Base-by-base conservation (phyloP, 2,797 vertebrate genomes). In the Aulostomus chinensis region DNA sequence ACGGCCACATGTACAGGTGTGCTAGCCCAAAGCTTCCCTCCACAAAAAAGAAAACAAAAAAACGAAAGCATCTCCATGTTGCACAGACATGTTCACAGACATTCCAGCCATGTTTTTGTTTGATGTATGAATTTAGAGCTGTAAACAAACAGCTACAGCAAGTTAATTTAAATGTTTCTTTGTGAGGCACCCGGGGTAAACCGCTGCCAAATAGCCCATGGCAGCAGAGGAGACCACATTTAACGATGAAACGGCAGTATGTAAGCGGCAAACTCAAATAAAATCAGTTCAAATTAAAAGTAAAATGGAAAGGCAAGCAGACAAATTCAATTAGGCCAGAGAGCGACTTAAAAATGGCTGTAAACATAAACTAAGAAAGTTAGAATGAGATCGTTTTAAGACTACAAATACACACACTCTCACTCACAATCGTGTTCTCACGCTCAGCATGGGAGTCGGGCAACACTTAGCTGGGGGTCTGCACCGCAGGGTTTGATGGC, bases 51-150 rank as follows among this genome's bases (percentile, higher is more conserved):
- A 49, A 61, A 43, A 58, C 21, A 32, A 72, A 30, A 42, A 55
- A 58, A 56, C 50, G 52, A 68, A 25, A 47, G 64, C 52, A 51
- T 70, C 77, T 84, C 71, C 51, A 2, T 10, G 56, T 73, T 66
- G 83, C 69, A 61, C 75, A 65, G 81, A 86, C 76, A 76, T 17
- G 77, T 85, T 87, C 84, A 86, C 78, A 88, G 65, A 61, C 75
- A 84, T 89, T 86, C 79, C 79, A 62, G 67, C 66, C 18, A 74
- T 72, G 69, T 68, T 78, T 78, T 61, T 53, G 68, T 64, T 83
- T 62, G 56, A 70, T 71, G 66, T 72, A 74, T 60, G 72, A 40
- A 83, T 74, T 73, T 69, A 66, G 46, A 53, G 55, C 3, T 5
- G 74, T 66, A 79, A 88, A 84, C 67, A 85, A 76, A 16, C 45